Evolutionary conservation across 2,113 vertebrate genomes (phyloP), one percentile per base, ranked within the genome.

Genomic region (Cranoglanis bouderius): DNA sequence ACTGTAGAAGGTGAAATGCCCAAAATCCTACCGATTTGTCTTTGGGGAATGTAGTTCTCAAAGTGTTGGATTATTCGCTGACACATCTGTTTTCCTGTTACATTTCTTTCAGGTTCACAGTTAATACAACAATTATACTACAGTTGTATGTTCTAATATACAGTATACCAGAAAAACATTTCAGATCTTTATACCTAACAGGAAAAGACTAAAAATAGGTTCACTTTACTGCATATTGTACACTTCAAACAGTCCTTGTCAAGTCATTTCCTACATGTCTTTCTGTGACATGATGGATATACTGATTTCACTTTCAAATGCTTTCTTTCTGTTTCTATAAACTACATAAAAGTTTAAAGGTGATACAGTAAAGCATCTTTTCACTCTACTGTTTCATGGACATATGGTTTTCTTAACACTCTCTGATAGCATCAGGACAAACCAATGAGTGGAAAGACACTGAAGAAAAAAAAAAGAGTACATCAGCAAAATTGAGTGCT

Each of bases 391-490:
- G 55, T 43, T 59, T 59, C 53, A 53, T 77, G 87, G 74, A 91
- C 85, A 88, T 78, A 83, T 80, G 84, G 38, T 82, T 88, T 85
- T 87, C 49, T 85, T 87, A 43, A 87, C 19, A 83, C 51, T 55
- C 72, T 65, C 46, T 65, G 89, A 91, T 91, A 89, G 59, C 51
- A 89, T 91, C 91, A 86, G 78, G 55, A 89, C 85, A 91, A 86
- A 90, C 53, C 77, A 85, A 14, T 61, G 82, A 84, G 89, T 87
- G 82, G 46, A 90, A 91, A 87, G 87, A 86, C 86, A 55, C 51
- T 78, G 32, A 43, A 43, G 75, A 87, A 59, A 65, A 21, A 38
- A 21, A 84, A 82, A 90, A 83, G 53, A 82, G 87, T 77, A 67
- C 51, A 85, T 61, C 65, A 46, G 5, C 43, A 78, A 78, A 78